These are phyloP conservation scores for Eucera pruinosa DNA, from an alignment of 2,888 invertebrate species.

Conservation along the genomic window DNA sequence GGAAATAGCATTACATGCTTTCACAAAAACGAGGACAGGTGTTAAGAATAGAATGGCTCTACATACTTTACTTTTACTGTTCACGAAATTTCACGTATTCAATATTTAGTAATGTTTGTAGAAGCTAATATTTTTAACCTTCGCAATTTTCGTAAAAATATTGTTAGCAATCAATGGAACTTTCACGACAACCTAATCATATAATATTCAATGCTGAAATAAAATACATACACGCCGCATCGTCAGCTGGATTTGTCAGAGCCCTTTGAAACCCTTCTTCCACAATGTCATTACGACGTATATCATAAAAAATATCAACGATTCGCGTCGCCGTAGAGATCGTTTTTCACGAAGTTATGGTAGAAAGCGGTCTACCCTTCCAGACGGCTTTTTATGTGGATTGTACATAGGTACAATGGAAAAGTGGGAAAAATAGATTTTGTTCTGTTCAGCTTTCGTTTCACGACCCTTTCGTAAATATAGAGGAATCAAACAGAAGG, in stretches of 20 bases:
- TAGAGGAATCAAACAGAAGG: too few species aligned
- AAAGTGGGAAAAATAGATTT: neutral
- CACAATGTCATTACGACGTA: neutral
- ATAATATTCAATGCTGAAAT: neutral
- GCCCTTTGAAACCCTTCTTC: neutral
- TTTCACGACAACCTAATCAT: neutral
- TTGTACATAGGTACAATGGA: neutral
- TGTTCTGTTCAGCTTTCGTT: neutral
- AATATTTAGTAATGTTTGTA: too few species aligned
- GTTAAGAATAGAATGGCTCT: too few species aligned
- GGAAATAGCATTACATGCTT: too few species aligned
- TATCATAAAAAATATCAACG: slow-evolving; percentile 20
- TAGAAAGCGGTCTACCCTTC: neutral
- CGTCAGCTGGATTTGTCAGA: neutral
- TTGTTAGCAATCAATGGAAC: neutral
- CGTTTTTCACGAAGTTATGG: slow-evolving; percentile 5
- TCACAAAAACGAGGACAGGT: too few species aligned
- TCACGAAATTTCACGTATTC: too few species aligned
- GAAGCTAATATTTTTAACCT: too few species aligned
- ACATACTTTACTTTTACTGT: too few species aligned
- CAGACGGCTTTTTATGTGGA: slow-evolving; percentile 2
- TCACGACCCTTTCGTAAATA: neutral
- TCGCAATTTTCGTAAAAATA: neutral
- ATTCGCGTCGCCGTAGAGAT: neutral
- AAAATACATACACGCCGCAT: neutral